Evolutionary conservation across 2,888 invertebrate species (phyloP).

Genomic region (Lasioglossum calceatum): DNA sequence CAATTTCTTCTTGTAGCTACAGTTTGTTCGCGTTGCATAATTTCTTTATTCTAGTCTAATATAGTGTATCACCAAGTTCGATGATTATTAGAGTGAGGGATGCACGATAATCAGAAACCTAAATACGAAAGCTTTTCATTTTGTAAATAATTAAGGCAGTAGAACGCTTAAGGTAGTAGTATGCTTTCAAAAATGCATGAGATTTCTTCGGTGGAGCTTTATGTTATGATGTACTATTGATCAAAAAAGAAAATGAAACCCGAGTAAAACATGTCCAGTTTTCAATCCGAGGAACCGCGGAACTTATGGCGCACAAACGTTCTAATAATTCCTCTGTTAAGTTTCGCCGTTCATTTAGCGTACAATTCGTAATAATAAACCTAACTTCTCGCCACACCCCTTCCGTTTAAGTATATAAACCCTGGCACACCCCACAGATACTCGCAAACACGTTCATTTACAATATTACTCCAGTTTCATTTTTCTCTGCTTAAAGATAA

Average conservation of each 20-base stretch:
- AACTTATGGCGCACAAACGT: neutral
- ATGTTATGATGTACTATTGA: conserved; percentile 24
- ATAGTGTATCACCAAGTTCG: conserved; percentile 75
- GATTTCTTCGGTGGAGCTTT: conserved; percentile 24
- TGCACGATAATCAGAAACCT: conserved; percentile 67
- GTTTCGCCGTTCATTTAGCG: conserved; percentile 2
- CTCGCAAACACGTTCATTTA: conserved; percentile 6
- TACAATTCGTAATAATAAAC: conserved; percentile 20
- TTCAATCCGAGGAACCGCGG: neutral
- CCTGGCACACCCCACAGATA: conserved; percentile 10
- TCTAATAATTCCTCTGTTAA: conserved; percentile 16
- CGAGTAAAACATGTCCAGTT: conserved; percentile 14
- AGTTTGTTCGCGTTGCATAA: conserved; percentile 21
- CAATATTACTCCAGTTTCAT: conserved; percentile 41
- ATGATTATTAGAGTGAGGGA: conserved; percentile 71
- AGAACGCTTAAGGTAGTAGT: neutral
- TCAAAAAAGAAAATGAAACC: conserved; percentile 40
- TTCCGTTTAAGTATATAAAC: conserved; percentile 19
- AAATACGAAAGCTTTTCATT: conserved; percentile 52
- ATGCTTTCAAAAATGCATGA: conserved; percentile 41
- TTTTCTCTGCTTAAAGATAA: conserved; percentile 29
- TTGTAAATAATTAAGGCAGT: conserved; percentile 62
- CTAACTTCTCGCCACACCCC: conserved; percentile 10
- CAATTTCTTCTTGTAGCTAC: conserved; percentile 31
- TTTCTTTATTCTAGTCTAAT: conserved; percentile 63